Base-by-base conservation (phyloP, 1,140 invertebrate species). In the Sycophaga agraensis region DNA sequence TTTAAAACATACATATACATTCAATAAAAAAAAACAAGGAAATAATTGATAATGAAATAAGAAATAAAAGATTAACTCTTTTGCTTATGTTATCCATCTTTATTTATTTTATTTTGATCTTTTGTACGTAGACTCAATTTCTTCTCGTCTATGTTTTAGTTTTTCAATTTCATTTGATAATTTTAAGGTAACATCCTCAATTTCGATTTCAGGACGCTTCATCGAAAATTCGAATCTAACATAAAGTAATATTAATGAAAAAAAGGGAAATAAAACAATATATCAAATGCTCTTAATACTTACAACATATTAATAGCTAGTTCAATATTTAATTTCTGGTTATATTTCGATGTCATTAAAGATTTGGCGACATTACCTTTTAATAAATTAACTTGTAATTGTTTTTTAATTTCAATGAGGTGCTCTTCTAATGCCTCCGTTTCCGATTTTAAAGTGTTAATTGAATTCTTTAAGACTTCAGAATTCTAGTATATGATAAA, bases 151-250 rank as follows among this genome's bases (percentile, higher is more conserved):
- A 21, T 50, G 34, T 34, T 53, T 26, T n/a, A 60, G 31, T 60
- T 53, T 53, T 37, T 42, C 31, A 11, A 56, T 43, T 50, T 59
- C 37, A 31, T 22, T 16, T 16, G 2, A 0, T 43, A 50, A 42
- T 35, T 56, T 57, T 0, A 14, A 12, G 14, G 2, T 8, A 16
- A 12, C 26, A 26, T 46, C 55, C 51, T 63, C 48, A 22, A 58
- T 39, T 31, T 45, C 31, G 11, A 53, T 58, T 21, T 63, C 39
- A n/a, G 46, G 40, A 19, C 40, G 46, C 45, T 51, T 63, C 39
- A 58, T 39, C 11, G 40, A 58, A 9, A 6, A 58, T 16, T 63
- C 61, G 12, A 37, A 63, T 39, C 61, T 63, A 22, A 26, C 26
- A 26, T 48, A 12, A 24, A 19, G 5, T 4, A 42, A 9, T 42